Percentiles rank a stretch among this genome's conserved stretches.
phyloP scores from a whole-genome alignment of 2,113 vertebrate genomes.

The Dromaius novaehollandiae region DNA sequence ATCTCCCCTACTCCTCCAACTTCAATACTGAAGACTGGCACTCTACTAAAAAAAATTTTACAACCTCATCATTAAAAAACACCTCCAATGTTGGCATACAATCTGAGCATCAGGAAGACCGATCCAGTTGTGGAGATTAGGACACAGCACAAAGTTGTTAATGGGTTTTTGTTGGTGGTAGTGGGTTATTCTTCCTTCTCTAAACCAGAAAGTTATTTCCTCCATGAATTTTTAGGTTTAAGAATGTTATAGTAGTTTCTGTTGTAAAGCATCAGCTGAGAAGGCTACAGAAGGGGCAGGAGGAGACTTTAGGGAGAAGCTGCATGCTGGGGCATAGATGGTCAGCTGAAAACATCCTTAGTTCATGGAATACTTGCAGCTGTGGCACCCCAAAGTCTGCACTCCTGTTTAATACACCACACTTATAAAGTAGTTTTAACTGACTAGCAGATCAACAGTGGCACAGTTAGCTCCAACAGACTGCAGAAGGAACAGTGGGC shows the following conservation, averaged over 20 bases:
- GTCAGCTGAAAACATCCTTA: neutral
- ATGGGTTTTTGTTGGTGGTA: neutral
- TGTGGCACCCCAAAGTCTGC: neutral
- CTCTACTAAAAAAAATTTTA: neutral
- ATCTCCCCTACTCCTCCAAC: neutral
- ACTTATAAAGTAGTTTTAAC: neutral
- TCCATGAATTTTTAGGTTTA: neutral
- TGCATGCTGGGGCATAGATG: neutral
- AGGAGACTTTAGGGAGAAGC: neutral
- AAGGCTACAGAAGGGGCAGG: neutral
- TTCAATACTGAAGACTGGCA: neutral
- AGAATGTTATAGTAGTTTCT: neutral
- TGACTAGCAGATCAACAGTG: neutral
- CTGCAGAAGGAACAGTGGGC: neutral
- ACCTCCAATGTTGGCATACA: neutral
- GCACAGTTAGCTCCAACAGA: neutral
- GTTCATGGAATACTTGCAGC: neutral
- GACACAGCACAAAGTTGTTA: neutral
- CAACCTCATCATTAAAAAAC: neutral
- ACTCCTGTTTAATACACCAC: neutral
- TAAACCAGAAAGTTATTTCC: neutral
- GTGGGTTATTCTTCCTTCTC: neutral
- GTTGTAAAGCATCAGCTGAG: neutral
- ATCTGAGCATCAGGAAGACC: neutral
- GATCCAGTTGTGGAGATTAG: neutral